Evolutionary conservation across 2,797 vertebrate species (phyloP).

Genomic region (Apodemus agrarius): DNA sequence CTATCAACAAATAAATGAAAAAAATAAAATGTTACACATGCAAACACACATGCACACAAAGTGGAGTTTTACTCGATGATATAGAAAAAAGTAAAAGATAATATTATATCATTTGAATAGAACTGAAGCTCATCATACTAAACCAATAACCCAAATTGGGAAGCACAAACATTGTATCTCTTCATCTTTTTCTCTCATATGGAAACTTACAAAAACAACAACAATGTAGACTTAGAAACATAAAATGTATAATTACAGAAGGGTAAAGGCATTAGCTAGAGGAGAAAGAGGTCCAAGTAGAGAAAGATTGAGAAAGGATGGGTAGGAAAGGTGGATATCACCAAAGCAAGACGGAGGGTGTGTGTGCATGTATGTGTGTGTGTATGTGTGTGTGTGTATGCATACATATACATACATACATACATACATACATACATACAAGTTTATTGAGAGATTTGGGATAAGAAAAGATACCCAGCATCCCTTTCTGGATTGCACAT

Average conservation of each 20-base stretch:
- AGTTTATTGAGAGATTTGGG: neutral
- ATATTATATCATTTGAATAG: neutral
- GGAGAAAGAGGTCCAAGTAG: neutral
- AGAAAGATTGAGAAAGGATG: neutral
- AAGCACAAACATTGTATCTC: neutral
- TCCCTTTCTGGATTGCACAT: neutral
- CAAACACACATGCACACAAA: neutral
- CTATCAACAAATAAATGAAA: neutral
- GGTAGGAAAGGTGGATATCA: neutral
- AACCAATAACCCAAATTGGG: neutral
- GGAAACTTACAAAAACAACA: neutral
- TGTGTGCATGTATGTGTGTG: neutral
- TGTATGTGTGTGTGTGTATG: neutral
- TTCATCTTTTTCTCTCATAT: neutral
- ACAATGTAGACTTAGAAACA: neutral
- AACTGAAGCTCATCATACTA: neutral
- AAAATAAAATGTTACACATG: neutral
- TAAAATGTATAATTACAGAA: neutral
- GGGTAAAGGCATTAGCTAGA: neutral
- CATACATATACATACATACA: neutral
- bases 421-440: neutral
- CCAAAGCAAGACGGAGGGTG: neutral
- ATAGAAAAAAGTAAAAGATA: neutral
- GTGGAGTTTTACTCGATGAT: neutral
- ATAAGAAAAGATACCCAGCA: neutral